Evolutionary conservation across 2,888 invertebrate genomes (phyloP), one percentile per base, ranked within the genome.

Genomic region (Diaphora mendica): DNA sequence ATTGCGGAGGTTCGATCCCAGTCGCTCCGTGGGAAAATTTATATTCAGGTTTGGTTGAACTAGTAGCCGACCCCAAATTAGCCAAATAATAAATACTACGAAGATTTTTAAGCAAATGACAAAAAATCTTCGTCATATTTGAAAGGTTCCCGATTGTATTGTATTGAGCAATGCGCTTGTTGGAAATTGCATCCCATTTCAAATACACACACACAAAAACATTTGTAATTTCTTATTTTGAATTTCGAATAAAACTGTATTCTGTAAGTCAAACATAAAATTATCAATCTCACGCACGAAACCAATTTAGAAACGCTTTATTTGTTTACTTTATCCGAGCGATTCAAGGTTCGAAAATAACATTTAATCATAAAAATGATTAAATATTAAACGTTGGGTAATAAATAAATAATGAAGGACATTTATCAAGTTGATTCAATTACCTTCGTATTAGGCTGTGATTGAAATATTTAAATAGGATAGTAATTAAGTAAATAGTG

Each of bases 391-490:
- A 33, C 23, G 33, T 51, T 65, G 42, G 35, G n/a, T 51, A 26
- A 55, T 51, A 65, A 65, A 64, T 59, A 59, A 59, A 15, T 26
- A 62, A 62, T 66, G 20, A 66, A 51, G 39, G 39, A 55, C 15
- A 65, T 71, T n/a, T 65, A 48, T 67, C 67, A 70, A 39, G 70
- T 33, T 78, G 59, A 77, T 77, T 77, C 42, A 69, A 81, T 83
- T 74, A 66, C 67, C 68, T 13, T 30, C 9, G 67, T 30, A 66
- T 44, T 66, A 44, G 44, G 20, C 44, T 30, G 20, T 20, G 65
- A 74, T 74, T 44, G 75, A 78, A 82, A 84, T 78, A 73, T 76
- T 76, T 71, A 79, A 82, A 79, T 64, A 70, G 70, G 39, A 64
- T 79, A 73, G 81, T 77, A 70, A 67, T 33, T 30, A 30, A 9